These are phyloP conservation scores for Esox masquinongy DNA, from an alignment of 2,797 vertebrate genomes.

Conservation along the genomic window DNA sequence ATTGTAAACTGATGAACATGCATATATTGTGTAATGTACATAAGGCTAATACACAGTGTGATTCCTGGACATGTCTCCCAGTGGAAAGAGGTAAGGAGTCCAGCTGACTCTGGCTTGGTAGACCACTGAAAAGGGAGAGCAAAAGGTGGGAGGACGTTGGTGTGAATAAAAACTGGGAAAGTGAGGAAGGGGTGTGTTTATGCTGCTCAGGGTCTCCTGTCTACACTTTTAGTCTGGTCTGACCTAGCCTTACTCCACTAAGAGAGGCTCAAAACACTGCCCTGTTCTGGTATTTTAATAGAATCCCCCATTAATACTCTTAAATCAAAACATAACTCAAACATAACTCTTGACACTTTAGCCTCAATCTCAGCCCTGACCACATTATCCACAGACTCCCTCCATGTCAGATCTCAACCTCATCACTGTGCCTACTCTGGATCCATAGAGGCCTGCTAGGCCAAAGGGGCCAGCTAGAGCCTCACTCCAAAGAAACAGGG, in stretches of 20 bases:
- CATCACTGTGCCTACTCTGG: conserved; percentile 19
- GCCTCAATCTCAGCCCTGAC: conserved; percentile 67
- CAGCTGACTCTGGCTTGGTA: not conserved
- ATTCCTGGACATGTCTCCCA: not conserved
- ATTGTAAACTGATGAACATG: not conserved
- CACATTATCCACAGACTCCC: conserved; percentile 75
- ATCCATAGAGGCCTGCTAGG: conserved; percentile 17
- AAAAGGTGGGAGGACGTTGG: conserved; percentile 41
- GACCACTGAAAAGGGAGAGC: conserved; percentile 34
- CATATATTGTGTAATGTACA: not conserved
- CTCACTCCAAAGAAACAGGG: conserved; percentile 4
- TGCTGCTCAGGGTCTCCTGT: conserved; percentile 59
- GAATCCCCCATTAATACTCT: no score
- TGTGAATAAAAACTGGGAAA: conserved; percentile 70
- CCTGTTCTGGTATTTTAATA: conserved; percentile 49
- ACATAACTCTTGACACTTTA: conserved; percentile 59
- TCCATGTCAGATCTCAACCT: conserved; percentile 57
- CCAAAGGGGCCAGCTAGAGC: conserved; percentile 30
- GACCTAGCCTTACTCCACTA: conserved; percentile 10
- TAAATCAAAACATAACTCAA: conserved; percentile 39
- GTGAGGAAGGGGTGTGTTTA: conserved; percentile 71
- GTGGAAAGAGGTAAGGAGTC: not conserved
- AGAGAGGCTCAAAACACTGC: conserved; percentile 14
- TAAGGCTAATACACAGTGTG: not conserved
- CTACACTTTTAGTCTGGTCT: conserved; percentile 56